Evolutionary conservation across 1,140 invertebrate genomes (phyloP).

Genomic region (Lordiphosa stackelbergi): DNA sequence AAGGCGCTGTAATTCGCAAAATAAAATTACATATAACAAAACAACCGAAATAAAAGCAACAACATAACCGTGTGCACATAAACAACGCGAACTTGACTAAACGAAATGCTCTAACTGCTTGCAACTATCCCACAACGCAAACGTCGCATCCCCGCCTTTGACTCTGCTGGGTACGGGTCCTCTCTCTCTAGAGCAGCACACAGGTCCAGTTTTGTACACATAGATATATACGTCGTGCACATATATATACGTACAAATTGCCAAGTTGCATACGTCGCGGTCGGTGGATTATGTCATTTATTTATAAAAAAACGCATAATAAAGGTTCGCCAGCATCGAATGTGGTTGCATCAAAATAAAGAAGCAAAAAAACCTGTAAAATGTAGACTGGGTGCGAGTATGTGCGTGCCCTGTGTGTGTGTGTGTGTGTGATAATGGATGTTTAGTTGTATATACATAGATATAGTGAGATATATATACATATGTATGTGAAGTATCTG

Average conservation of each 20-base stretch:
- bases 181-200: slow-evolving; percentile 16
- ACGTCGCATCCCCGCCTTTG: slow-evolving; percentile 28
- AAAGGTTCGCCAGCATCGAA: slow-evolving; percentile 53
- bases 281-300: slow-evolving; percentile 72
- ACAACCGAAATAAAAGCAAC: too few species aligned
- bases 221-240: slow-evolving; percentile 14
- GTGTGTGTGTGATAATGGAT: slow-evolving; percentile 59
- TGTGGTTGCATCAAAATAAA: slow-evolving; percentile 55
- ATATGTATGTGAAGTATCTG: slow-evolving; percentile 42
- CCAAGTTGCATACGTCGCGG: slow-evolving; percentile 57
- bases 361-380: slow-evolving; percentile 62
- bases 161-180: slow-evolving; percentile 10
- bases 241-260: slow-evolving; percentile 23
- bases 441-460: slow-evolving; percentile 39
- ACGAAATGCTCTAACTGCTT: too few species aligned
- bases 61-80: too few species aligned
- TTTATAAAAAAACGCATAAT: slow-evolving; percentile 56
- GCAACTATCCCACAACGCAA: slow-evolving; percentile 3
- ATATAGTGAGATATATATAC: slow-evolving; percentile 29
- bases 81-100: too few species aligned
- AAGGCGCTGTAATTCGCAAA: too few species aligned
- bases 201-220: slow-evolving; percentile 56
- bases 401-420: slow-evolving; percentile 38
- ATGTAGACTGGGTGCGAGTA: slow-evolving; percentile 61
- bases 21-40: too few species aligned